Percentiles rank a stretch among this genome's conserved stretches.
phyloP scores from a whole-genome alignment of 2,797 vertebrate genomes.

The Syndactyla subalaris region DNA sequence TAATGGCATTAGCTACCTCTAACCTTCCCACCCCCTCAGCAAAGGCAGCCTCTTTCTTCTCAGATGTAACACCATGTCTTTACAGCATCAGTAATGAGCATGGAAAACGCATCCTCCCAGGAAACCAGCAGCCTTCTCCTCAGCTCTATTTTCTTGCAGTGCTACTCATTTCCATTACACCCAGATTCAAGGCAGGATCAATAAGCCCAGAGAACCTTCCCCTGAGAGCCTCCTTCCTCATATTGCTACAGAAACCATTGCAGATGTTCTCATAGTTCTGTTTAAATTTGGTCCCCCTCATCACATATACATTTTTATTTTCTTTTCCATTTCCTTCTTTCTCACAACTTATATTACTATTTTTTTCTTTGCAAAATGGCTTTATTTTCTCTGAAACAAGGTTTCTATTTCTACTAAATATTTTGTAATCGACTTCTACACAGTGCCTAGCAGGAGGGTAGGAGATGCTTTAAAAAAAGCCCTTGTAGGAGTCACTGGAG shows the following conservation, averaged over 20 bases:
- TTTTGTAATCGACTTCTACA: neutral
- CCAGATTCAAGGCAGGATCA: neutral
- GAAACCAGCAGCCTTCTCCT: neutral
- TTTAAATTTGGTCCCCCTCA: neutral
- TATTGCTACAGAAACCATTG: neutral
- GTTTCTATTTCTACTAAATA: neutral
- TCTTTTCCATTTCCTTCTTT: neutral
- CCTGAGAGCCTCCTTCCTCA: neutral
- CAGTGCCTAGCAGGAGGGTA: neutral
- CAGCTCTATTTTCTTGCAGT: neutral
- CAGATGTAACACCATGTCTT: neutral
- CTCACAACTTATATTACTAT: neutral
- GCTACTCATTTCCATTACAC: neutral
- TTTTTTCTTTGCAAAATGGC: neutral
- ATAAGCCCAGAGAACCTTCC: neutral
- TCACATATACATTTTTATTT: neutral
- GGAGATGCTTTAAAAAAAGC: neutral
- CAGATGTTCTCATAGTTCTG: neutral
- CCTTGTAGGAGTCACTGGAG: neutral
- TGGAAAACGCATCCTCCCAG: neutral
- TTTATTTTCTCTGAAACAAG: neutral
- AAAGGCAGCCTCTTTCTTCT: neutral
- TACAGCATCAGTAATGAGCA: neutral
- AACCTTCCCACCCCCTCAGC: neutral
- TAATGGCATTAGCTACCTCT: neutral